phyloP scores from a whole-genome alignment of 2,113 vertebrate species.

The Philantomba maxwellii region DNA sequence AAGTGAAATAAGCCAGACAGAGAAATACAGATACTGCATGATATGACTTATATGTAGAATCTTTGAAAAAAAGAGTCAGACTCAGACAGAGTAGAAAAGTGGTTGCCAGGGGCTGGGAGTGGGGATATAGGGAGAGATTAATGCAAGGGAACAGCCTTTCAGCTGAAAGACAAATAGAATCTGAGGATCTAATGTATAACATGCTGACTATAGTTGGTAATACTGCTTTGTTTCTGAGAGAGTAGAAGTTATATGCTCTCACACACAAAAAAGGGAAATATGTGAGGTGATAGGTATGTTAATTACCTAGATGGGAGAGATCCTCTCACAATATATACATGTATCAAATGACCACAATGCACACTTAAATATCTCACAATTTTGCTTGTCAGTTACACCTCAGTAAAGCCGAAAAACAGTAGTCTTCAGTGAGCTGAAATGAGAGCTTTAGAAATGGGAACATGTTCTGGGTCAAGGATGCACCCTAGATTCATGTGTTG shows the following conservation, averaged over 20 bases:
- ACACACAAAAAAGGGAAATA: neutral
- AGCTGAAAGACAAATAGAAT: neutral
- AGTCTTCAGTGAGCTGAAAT: neutral
- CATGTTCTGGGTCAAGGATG: neutral
- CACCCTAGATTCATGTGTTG: neutral
- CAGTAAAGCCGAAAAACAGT: neutral
- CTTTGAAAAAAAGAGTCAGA: neutral
- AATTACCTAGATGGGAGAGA: neutral
- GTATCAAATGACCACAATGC: neutral
- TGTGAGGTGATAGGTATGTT: neutral
- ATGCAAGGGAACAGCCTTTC: neutral
- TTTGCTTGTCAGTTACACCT: neutral
- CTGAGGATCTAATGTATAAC: neutral
- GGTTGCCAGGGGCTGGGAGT: neutral
- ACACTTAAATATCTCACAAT: neutral
- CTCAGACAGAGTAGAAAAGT: neutral
- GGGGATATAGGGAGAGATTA: neutral
- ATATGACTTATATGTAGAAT: neutral
- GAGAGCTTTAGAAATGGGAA: neutral
- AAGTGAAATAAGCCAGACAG: neutral
- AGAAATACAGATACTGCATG: neutral
- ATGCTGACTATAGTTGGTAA: neutral
- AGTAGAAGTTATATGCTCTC: neutral
- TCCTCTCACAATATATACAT: neutral
- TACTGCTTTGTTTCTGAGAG: neutral